These are phyloP conservation scores for Orussus abietinus DNA, from an alignment of 1,140 invertebrate species.

Conservation along the genomic window DNA sequence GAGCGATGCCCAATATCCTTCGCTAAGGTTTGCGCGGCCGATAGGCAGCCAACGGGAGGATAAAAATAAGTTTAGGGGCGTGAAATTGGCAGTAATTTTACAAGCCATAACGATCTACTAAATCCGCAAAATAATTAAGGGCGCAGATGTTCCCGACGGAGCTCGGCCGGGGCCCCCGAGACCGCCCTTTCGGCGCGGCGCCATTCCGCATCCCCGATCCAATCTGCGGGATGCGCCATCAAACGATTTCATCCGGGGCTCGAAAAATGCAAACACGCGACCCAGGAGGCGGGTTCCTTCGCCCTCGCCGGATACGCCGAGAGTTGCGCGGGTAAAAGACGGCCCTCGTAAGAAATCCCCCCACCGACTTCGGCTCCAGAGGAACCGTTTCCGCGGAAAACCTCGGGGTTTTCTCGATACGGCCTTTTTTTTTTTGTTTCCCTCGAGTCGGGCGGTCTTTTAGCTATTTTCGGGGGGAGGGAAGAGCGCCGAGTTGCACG, in stretches of 20 bases:
- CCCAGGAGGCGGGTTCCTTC: slow-evolving; percentile 1
- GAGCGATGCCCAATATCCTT: slow-evolving; percentile 49
- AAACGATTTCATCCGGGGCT: too few species aligned
- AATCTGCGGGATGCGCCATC: too few species aligned
- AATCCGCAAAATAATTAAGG: slow-evolving; percentile 56
- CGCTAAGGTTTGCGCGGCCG: slow-evolving; percentile 23
- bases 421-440: slow-evolving; percentile 8
- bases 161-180: slow-evolving; percentile 5
- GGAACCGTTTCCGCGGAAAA: too few species aligned
- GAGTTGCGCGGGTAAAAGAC: too few species aligned
- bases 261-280: not conserved
- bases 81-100: slow-evolving; percentile 56
- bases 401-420: not conserved
- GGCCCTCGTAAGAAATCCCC: too few species aligned
- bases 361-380: too few species aligned
- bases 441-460: too few species aligned
- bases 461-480: too few species aligned
- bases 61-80: slow-evolving; percentile 52
- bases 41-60: slow-evolving; percentile 38
- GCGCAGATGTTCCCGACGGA: slow-evolving; percentile 46
- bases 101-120: slow-evolving; percentile 56
- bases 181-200: not conserved
- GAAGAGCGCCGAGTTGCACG: too few species aligned
- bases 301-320: too few species aligned
- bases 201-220: not conserved